These are phyloP conservation scores for Heliconius eleuchia DNA, from an alignment of 1,140 invertebrate genomes.

Conservation along the genomic window DNA sequence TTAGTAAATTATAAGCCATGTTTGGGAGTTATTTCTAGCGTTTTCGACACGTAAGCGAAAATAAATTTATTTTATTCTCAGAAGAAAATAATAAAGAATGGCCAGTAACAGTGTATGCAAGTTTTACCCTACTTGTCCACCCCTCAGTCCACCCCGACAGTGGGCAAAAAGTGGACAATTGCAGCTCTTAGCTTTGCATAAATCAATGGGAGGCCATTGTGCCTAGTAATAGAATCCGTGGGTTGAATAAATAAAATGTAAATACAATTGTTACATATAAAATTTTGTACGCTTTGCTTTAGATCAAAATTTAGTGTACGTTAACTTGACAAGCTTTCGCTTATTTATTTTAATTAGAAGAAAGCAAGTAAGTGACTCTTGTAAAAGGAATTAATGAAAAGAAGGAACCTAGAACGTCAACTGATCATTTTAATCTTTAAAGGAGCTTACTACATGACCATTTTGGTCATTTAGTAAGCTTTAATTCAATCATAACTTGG, in stretches of 20 bases:
- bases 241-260: conserved; percentile 56
- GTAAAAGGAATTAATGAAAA: too few relatives aligned
- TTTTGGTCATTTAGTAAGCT: too few relatives aligned
- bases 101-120: conserved; percentile 12
- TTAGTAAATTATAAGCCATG: not conserved
- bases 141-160: conserved; percentile 38
- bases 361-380: not conserved
- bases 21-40: not conserved
- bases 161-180: conserved; percentile 71
- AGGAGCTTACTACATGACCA: too few relatives aligned
- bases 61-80: conserved; percentile 9
- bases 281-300: not conserved
- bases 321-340: not conserved
- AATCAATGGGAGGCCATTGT: conserved; percentile 63
- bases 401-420: too few relatives aligned
- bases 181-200: conserved; percentile 68
- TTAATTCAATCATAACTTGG: too few relatives aligned
- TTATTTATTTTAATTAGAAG: not conserved
- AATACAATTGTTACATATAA: conserved; percentile 18
- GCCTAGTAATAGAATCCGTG: conserved; percentile 37
- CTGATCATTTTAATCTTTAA: too few relatives aligned
- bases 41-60: not conserved
- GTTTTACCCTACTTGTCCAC: conserved; percentile 37
- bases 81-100: conserved; percentile 16
- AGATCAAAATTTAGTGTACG: not conserved